Percentiles rank a stretch among this genome's conserved stretches.
phyloP scores from a whole-genome alignment of 2,888 invertebrate genomes.

The Eledona agricola region DNA sequence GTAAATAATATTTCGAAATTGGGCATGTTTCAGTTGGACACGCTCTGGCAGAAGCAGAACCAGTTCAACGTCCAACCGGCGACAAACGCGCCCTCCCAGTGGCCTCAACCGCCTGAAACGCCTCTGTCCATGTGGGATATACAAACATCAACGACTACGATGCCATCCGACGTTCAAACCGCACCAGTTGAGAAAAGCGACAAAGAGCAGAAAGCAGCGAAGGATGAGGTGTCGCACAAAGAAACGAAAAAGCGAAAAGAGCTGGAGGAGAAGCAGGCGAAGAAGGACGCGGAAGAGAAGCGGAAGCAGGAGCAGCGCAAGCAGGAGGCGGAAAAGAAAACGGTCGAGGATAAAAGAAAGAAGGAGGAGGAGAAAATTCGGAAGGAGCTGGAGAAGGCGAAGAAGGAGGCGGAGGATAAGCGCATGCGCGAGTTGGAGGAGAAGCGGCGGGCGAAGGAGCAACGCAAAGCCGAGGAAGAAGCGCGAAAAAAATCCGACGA shows the following conservation, averaged over 20 bases:
- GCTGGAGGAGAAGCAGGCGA: slow-evolving; percentile 61
- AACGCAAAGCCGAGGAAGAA: slow-evolving; percentile 62
- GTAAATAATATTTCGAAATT: slow-evolving; percentile 13
- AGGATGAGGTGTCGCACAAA: slow-evolving; percentile 60
- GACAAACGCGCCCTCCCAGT: slow-evolving; percentile 44
- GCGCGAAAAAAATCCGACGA: slow-evolving; percentile 61
- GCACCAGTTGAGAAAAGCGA: slow-evolving; percentile 42
- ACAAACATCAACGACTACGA: slow-evolving; percentile 40
- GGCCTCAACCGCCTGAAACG: slow-evolving; percentile 49
- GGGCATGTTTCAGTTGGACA: slow-evolving; percentile 46
- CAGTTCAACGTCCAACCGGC: slow-evolving; percentile 50
- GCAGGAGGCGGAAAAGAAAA: slow-evolving; percentile 66
- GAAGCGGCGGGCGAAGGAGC: slow-evolving; percentile 63
- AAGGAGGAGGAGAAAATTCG: slow-evolving; percentile 65
- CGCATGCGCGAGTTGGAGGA: slow-evolving; percentile 65
- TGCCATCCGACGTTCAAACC: slow-evolving; percentile 33
- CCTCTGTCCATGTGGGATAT: slow-evolving; percentile 59
- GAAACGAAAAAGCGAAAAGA: slow-evolving; percentile 65
- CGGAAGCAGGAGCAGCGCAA: slow-evolving; percentile 63
- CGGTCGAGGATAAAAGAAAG: slow-evolving; percentile 61
- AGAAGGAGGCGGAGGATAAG: slow-evolving; percentile 64
- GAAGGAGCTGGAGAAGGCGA: slow-evolving; percentile 63
- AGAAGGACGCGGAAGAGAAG: slow-evolving; percentile 64
- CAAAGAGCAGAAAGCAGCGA: slow-evolving; percentile 47
- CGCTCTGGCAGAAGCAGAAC: slow-evolving; percentile 57